Percentiles rank a stretch among this genome's conserved stretches.
Conservation (phyloP, 1,140 invertebrate species). For the Anadara kagoshimensis region DNA sequence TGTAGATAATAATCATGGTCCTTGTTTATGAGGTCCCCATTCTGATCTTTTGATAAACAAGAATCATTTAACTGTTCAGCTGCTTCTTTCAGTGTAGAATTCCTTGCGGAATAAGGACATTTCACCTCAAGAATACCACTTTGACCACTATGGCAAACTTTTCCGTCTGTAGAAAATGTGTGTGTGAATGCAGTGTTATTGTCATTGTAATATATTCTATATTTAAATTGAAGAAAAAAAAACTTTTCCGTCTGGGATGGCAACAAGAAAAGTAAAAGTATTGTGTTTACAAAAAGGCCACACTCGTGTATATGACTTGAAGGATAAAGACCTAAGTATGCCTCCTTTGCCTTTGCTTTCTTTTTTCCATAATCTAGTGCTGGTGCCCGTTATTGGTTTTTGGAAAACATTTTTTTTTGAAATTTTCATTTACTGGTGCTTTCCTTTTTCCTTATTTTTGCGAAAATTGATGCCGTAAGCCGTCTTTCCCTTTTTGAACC, state of each 20-base stretch:
- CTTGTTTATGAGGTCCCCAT: background rate
- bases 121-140: constrained; percentile 32
- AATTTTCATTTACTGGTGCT: constrained; percentile 17
- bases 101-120: constrained; percentile 29
- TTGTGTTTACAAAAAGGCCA: constrained; percentile 32
- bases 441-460: constrained; percentile 16
- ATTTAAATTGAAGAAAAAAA: too few species aligned
- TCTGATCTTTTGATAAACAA: constrained; percentile 10
- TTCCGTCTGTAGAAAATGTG: too few species aligned
- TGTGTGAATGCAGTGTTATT: too few species aligned
- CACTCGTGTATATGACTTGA: constrained; percentile 34
- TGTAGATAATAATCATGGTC: constrained; percentile 18
- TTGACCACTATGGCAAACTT: constrained; percentile 23
- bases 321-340: constrained; percentile 16
- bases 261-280: constrained; percentile 19
- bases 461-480: constrained; percentile 33
- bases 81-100: constrained; percentile 8
- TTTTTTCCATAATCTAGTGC: constrained; percentile 36
- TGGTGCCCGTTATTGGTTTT: background rate
- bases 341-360: constrained; percentile 30
- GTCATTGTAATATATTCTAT: too few species aligned
- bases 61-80: background rate
- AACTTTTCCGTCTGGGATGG: constrained; percentile 29
- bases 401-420: background rate
- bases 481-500: constrained; percentile 18